phyloP scores from a whole-genome alignment of 1,140 invertebrate species.

The Lineus longissimus region DNA sequence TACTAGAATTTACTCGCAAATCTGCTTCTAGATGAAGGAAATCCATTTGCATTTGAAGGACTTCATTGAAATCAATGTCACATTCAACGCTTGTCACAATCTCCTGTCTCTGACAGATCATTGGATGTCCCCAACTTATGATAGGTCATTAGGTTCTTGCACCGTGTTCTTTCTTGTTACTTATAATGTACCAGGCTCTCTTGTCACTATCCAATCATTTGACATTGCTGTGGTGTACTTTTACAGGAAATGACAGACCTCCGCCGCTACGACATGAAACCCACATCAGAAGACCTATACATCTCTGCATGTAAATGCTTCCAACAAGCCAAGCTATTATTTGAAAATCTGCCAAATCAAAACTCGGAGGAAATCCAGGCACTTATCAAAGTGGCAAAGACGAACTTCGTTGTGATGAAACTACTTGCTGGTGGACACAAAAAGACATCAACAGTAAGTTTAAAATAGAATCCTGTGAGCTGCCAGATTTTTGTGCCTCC shows the following conservation, averaged over 20 bases:
- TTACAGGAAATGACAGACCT: constrained; percentile 64
- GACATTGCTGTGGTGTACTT: constrained; percentile 11
- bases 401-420: constrained; percentile 92
- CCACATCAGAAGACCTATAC: constrained; percentile 62
- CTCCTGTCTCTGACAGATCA: too few species aligned
- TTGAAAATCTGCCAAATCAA: constrained; percentile 73
- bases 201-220: too few species aligned
- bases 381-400: constrained; percentile 84
- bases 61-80: too few species aligned
- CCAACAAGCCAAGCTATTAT: constrained; percentile 78
- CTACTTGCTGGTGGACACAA: constrained; percentile 85
- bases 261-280: constrained; percentile 50
- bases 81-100: too few species aligned
- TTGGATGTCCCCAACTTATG: too few species aligned
- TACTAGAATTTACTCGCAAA: too few species aligned
- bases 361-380: constrained; percentile 82
- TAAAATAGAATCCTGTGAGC: not conserved
- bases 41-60: too few species aligned
- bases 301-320: constrained; percentile 83
- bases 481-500: not conserved
- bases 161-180: too few species aligned
- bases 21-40: too few species aligned
- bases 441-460: constrained; percentile 64
- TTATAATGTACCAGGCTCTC: too few species aligned
- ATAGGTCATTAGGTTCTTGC: too few species aligned